Percentiles rank a stretch among this genome's conserved stretches.
These are phyloP conservation scores for Cinara cedri DNA, from an alignment of 2,888 invertebrate genomes.

Conservation along the genomic window DNA sequence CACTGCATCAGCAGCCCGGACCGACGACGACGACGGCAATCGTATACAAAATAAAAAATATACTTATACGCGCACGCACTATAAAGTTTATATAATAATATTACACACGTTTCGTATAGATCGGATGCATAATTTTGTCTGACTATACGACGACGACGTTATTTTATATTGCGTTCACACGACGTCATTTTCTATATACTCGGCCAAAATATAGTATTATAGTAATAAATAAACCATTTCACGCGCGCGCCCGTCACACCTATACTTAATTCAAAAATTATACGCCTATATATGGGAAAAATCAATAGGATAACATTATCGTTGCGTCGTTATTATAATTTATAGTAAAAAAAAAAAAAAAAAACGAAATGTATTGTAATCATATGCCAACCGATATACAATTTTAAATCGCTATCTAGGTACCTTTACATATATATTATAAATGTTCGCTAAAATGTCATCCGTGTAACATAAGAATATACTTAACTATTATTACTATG, in stretches of 20 bases:
- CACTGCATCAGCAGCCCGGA: too few species aligned
- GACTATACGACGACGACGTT: too few species aligned
- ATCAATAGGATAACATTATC: not conserved
- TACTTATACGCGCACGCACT: too few species aligned
- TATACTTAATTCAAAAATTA: not conserved
- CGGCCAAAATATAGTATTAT: not conserved
- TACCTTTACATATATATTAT: not conserved
- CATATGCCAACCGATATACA: slow-evolving; percentile 24
- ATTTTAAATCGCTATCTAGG: not conserved
- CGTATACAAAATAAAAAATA: too few species aligned
- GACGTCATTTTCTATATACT: not conserved
- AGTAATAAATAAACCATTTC: slow-evolving; percentile 40
- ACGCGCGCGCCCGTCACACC: too few species aligned
- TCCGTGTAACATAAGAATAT: not conserved
- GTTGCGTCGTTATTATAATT: not conserved
- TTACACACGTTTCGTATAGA: too few species aligned
- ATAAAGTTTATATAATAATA: too few species aligned
- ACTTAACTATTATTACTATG: not conserved
- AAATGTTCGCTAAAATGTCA: not conserved
- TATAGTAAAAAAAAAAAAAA: too few species aligned
- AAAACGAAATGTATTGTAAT: not conserved
- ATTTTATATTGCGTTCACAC: too few species aligned
- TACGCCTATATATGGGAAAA: not conserved
- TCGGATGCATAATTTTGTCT: too few species aligned
- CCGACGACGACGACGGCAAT: too few species aligned